Base-by-base conservation (phyloP, 2,113 vertebrate genomes). In the Esox niger region DNA sequence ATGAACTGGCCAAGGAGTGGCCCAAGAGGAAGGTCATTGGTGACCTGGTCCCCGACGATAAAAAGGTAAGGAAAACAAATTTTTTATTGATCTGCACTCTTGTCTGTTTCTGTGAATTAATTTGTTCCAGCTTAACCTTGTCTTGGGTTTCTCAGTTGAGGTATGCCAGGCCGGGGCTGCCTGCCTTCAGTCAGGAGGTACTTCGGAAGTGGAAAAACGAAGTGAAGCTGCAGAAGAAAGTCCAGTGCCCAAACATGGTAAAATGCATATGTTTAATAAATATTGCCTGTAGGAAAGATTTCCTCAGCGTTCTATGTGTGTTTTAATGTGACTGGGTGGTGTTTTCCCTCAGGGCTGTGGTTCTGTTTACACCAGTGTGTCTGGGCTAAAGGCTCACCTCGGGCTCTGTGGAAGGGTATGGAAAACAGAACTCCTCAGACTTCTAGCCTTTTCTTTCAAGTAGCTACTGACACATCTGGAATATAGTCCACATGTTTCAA, bases 211-310 rank as follows among this genome's bases (percentile, higher is more conserved):
- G 96, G 96, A 97, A 95, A 81, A 92, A 90, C 0, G 95, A 98
- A 79, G 93, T 98, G 77, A 98, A 98, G 88, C 92, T 94, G 83
- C 94, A 95, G 81, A 93, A 91, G 77, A 95, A 92, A 59, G 92
- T 98, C 70, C 93, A 92, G 49, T 98, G 96, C 79, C 96, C 96
- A 77, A 98, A 98, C 84, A 90, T 96, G 95, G 96, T 98, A 86
- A 13, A 2, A 57, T 13, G 25, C 25, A 56, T 56, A 4, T 1
- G 17, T 26, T 56, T 27, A 33, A 6, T 7, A 35, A 10, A 52
- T 21, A 1, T 52, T 52, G 15, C 38, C n/a, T 23, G 21, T 21
- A 52, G 47, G n/a, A 15, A n/a, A 52, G 20, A 8, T 52, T 11
- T 52, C 2, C n/a, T 9, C n/a, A 52, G 20, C 21, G 10, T 61